Evolutionary conservation across 1,140 invertebrate genomes (phyloP), one percentile per base, ranked within the genome.

Genomic region (Temnothorax curvispinosus): DNA sequence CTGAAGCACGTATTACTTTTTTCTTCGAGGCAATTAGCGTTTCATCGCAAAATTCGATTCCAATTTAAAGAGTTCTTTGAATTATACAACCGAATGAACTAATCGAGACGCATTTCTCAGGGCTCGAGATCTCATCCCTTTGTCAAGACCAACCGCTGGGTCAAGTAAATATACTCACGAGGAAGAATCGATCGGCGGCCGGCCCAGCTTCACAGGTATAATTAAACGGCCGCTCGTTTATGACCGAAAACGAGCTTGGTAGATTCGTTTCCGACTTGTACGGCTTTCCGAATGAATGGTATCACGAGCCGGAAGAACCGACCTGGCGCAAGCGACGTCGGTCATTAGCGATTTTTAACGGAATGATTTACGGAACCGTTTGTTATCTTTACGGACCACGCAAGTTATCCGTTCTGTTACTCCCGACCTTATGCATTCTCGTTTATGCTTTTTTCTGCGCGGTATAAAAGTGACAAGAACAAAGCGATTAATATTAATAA

Each of bases 401-500:
- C 18, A 32, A 65, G 18, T 65, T 65, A 52, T 52, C 32, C 5
- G n/a, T 76, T 13, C 3, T 44, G 4, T 27, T 44, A 76, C 38
- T 44, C 41, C n/a, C 54, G 44, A 44, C 32, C 7, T 62, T 76
- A 76, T 60, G 56, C 56, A 44, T 58, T 76, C 21, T 78, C 8
- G 6, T 64, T 78, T 50, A 13, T 4, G 44, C 44, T 65, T 35
- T 27, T 35, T 38, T 38, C 11, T 13, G 3, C 32, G 44, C 18
- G 8, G 38, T 50, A 47, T 35, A 21, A 18, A 64, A 50, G 7
- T 21, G 60, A 47, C 54, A 35, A 3, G 6, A n/a, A 65, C 18
- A 78, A 65, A 65, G 13, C 7, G 13, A 78, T 78, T 78, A 78
- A 78, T 78, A 78, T 78, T 78, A 78, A 64, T 78, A 78, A 13